Base-by-base conservation (phyloP, 2,797 vertebrate genomes). In the Cynodonichthys magdalenae region DNA sequence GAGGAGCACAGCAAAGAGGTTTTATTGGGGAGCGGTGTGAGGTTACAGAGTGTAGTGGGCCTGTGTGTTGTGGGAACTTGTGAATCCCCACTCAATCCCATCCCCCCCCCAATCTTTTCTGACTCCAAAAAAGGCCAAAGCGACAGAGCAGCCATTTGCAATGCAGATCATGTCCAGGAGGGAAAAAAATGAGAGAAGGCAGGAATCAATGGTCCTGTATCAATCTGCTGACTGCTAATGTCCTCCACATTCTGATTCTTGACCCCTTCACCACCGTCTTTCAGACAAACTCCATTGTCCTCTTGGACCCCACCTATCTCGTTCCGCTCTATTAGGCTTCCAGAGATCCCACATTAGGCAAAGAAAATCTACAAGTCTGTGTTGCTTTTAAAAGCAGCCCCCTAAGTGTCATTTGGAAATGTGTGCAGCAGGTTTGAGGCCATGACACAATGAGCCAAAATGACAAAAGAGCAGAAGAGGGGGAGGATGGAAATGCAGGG, bases 181-280 rank as follows among this genome's bases (percentile, higher is more conserved):
- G 86, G 82, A 77, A 81, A 74, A 75, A 82, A 85, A 24, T 24
- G 24, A 89, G 85, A 83, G 78, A 76, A 73, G 59, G 62, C 31
- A 55, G 71, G 89, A 94, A 93, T 94, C 92, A 94, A 93, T 94
- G 92, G 90, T 85, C 82, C 90, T 89, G 92, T 91, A 94, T 94
- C 91, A 94, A 91, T 94, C 93, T 87, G 89, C 89, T 93, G 91
- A 92, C 93, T 93, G 92, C 92, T 92, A 94, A 94, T 94, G 92
- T 92, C 92, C 93, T 90, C 87, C 83, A 80, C 91, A 93, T 92
- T 93, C 90, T 94, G 92, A 94, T 94, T 94, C 90, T 91, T 94
- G 93, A 94, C 93, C 93, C 86, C 86, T 83, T 90, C 84, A 75
- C 75, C 85, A 88, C 88, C 88, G 52, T 82, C 82, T 81, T 87